Base-by-base conservation (phyloP, 2,113 vertebrate species). In the Erythrocebus patas region DNA sequence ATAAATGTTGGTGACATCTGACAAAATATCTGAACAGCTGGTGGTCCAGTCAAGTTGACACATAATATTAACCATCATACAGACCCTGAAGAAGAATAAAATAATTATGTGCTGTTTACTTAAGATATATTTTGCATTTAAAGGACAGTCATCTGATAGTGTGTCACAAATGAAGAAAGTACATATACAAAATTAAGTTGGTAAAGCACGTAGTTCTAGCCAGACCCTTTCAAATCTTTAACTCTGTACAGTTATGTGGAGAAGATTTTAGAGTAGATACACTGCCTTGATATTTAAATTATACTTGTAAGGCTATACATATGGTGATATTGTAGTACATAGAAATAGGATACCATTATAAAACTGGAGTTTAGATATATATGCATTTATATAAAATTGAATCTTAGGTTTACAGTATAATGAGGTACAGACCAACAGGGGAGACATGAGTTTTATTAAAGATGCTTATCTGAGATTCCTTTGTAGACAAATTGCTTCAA, bases 361-460 rank as follows among this genome's bases (percentile, higher is more conserved):
- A 96, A 94, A 13, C 13, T 64, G 22, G 23, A 61, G 52, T 76
- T 83, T 90, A 88, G 25, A 25, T 59, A 93, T 27, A 7, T 76
- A 52, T 78, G 17, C 14, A 73, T 30, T 90, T 94, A 22, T 85
- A 55, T 89, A 93, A 94, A 55, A 94, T 32, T 35, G 6, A 84
- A 70, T 57, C 25, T 14, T 32, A 27, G 45, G 40, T 80, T 89
- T n/a, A 94, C 14, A 61, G 13, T 16, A 11, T 61, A 76, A 83
- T 89, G 25, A 87, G 32, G 14, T 38, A 43, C 2, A 86, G 22
- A 17, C 30, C 75, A 38, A 75, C 32, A 70, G 18, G 38, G 38
- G 18, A 92, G 35, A 64, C n/a, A 32, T 43, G 16, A 57, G 7
- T 82, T 96, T 94, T 95, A 95, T 95, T 93, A 94, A 95, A 95